These are phyloP conservation scores for Montipora cactus DNA, from an alignment of 64 coral and sea anemone species.

Conservation along the genomic window DNA sequence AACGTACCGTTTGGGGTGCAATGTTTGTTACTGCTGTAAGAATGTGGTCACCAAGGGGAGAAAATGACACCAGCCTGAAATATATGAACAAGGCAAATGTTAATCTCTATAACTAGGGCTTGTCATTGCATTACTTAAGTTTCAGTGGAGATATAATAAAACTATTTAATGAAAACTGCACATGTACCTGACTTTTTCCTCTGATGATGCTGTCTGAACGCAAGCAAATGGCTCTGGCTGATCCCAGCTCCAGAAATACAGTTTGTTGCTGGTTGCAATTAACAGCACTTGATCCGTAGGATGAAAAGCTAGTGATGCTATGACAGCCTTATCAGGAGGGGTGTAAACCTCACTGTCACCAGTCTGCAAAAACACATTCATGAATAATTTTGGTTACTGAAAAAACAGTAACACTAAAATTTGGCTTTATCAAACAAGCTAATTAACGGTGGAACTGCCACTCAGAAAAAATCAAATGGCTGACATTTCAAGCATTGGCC, in stretches of 20 bases:
- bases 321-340: slow-evolving; percentile 79
- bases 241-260: slow-evolving; percentile 92
- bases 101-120: too few relatives aligned
- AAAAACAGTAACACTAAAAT: background rate
- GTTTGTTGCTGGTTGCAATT: slow-evolving; percentile 87
- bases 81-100: background rate
- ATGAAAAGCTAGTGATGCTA: slow-evolving; percentile 93
- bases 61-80: slow-evolving; percentile 86
- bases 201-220: slow-evolving; percentile 67
- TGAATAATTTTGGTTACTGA: background rate
- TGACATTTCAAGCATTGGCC: too few relatives aligned
- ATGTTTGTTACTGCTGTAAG: slow-evolving; percentile 88
- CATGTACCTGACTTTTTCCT: slow-evolving; percentile 86
- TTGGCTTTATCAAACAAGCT: too few relatives aligned
- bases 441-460: too few relatives aligned
- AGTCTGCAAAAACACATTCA: background rate
- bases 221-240: slow-evolving; percentile 77
- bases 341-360: slow-evolving; percentile 82
- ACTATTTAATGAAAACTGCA: too few relatives aligned
- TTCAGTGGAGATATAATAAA: too few relatives aligned
- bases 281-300: slow-evolving; percentile 83
- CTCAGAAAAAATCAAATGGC: too few relatives aligned
- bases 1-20: slow-evolving; percentile 60
- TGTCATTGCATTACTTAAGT: too few relatives aligned
- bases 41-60: slow-evolving; percentile 88